Evolutionary conservation across 2,888 invertebrate species (phyloP), one percentile per base, ranked within the genome.

Genomic region (Alviniconcha strummeri): DNA sequence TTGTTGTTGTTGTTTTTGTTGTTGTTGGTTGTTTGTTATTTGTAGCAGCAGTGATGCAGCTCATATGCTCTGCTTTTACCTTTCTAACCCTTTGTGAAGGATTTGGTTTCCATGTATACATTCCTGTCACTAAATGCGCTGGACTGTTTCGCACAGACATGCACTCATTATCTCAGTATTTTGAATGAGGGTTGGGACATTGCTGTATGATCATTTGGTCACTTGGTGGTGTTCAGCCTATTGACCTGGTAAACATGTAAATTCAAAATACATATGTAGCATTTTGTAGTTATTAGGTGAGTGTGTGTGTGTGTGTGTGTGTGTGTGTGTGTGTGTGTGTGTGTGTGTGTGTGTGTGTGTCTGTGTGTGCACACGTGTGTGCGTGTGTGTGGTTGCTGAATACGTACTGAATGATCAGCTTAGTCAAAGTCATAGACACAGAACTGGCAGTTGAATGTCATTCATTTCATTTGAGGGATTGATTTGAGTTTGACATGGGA

Each of bases 281-380:
- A 36, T 36, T 36, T 36, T 36, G 36, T 36, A 36, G 36, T 36
- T 36, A 36, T 36, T 36, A 8, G 19, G 72, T 72, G 72, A 11
- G 72, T 72, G 72, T 36, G 72, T 72, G 72, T 36, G 36, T 36
- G 36, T 36, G 72, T 72, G 72, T 72, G 72, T 36, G 36, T 72
- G 72, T 36, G 72, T 72, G 72, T 72, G 72, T 72, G 69, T 72
- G 72, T 36, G 72, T 72, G 72, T 69, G 72, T 72, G 19, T 72
- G 72, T 72, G 72, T 17, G 36, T 72, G 72, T 36, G 36, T 72
- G 72, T 36, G 72, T 72, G 72, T 72, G 72, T 72, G 69, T 72
- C 36, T 36, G 72, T 72, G 72, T 69, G 72, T 72, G 19, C 52
- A 52, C 6, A 15, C 5, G 15, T 72, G 72, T 72, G 72, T 17